phyloP scores from a whole-genome alignment of 2,797 vertebrate genomes.

The Tapirus indicus region DNA sequence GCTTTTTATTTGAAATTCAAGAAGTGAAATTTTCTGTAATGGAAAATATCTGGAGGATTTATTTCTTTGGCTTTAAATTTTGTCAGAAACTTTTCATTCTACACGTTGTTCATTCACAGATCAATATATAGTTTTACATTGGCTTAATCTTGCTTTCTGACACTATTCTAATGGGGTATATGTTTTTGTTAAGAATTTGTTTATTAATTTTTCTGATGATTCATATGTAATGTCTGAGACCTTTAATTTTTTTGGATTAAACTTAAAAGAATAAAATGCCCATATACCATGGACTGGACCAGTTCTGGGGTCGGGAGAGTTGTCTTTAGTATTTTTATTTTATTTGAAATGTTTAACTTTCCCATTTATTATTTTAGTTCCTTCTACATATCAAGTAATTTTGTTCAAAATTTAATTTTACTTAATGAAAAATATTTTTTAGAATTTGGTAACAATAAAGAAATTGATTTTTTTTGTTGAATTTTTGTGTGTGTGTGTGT shows the following conservation, averaged over 20 bases:
- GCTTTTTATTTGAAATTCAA: slow-evolving; percentile 49
- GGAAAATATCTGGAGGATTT: background rate
- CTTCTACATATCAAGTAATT: background rate
- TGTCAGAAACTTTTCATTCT: background rate
- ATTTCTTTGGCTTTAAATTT: background rate
- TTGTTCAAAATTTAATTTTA: slow-evolving; percentile 32
- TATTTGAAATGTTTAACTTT: background rate
- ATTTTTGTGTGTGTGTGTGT: background rate
- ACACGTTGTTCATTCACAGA: background rate
- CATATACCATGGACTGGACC: background rate
- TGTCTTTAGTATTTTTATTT: background rate
- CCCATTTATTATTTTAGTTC: background rate
- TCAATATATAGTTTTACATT: background rate
- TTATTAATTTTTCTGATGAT: background rate
- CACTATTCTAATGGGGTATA: background rate
- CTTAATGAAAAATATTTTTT: background rate
- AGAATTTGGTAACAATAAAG: background rate
- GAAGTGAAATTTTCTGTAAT: background rate
- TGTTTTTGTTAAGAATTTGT: background rate
- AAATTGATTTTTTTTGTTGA: background rate
- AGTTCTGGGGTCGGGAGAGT: background rate
- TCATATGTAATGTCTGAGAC: background rate
- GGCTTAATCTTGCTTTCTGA: slow-evolving; percentile 26
- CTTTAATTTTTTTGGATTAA: slow-evolving; percentile 38
- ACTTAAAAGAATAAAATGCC: background rate